Conservation (phyloP, 2,797 vertebrate species). For the Phoebastria nigripes region DNA sequence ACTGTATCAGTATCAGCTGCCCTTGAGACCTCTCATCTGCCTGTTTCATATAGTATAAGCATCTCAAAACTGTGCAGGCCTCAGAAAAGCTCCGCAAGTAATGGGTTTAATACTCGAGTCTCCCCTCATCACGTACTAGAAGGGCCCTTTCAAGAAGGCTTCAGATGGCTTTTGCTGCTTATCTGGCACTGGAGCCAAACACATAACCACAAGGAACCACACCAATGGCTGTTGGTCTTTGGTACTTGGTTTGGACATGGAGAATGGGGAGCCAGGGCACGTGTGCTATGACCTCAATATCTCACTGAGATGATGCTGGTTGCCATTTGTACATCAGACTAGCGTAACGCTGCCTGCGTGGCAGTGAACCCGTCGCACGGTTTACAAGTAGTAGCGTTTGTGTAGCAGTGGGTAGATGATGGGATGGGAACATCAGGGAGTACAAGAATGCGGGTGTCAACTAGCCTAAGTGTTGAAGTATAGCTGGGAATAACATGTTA, state of each 20-base stretch:
- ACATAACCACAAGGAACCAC: rapidly evolving
- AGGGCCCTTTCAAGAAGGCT: neutral
- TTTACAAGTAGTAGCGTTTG: neutral
- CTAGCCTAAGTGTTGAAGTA: neutral
- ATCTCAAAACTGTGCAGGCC: neutral
- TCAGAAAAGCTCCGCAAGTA: neutral
- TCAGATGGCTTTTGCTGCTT: neutral
- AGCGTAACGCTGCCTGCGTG: rapidly evolving
- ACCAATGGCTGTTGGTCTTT: neutral
- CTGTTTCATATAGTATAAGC: neutral
- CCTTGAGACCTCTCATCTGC: neutral
- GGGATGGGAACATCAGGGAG: neutral
- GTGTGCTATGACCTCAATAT: rapidly evolving
- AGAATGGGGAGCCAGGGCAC: neutral
- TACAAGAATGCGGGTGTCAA: neutral
- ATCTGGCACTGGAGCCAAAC: neutral
- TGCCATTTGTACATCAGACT: neutral
- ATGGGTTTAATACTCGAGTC: rapidly evolving
- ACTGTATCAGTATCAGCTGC: neutral
- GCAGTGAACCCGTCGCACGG: rapidly evolving
- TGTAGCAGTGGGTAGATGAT: neutral
- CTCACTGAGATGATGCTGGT: neutral
- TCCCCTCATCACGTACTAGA: neutral
- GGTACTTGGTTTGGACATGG: neutral
- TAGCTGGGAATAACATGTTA: neutral